Evolutionary conservation across 2,888 invertebrate genomes (phyloP).

Genomic region (Abrostola triplasia): DNA sequence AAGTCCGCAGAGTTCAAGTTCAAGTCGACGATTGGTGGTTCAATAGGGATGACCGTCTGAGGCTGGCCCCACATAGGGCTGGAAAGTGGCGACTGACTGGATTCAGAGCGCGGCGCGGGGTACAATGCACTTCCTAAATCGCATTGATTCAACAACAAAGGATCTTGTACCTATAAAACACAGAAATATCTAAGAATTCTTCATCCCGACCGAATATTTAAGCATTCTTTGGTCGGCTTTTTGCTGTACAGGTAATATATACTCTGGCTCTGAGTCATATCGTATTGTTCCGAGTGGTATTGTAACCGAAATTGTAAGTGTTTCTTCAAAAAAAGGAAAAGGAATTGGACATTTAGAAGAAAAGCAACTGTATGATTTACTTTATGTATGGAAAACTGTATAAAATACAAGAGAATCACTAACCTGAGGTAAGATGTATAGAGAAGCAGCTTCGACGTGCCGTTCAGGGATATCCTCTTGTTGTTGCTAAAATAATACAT

Average conservation of each 20-base stretch:
- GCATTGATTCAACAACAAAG: conserved; percentile 54
- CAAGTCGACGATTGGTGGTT: conserved; percentile 64
- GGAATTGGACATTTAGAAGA: too few species aligned
- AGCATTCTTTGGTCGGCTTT: too few species aligned
- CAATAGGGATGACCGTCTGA: conserved; percentile 56
- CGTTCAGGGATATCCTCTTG: conserved; percentile 25
- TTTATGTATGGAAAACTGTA: too few species aligned
- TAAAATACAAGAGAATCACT: conserved; percentile 8
- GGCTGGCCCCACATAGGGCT: conserved; percentile 50
- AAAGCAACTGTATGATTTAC: too few species aligned
- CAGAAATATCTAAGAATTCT: not conserved
- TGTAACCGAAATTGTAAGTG: too few species aligned
- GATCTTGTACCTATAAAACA: conserved; percentile 36
- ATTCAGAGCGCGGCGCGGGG: conserved; percentile 38
- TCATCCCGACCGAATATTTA: too few species aligned
- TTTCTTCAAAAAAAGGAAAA: too few species aligned
- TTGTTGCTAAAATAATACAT: conserved; percentile 26
- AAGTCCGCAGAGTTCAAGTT: conserved; percentile 73
- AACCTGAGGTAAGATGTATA: conserved; percentile 43
- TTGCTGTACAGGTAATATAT: too few species aligned
- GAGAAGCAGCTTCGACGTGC: conserved; percentile 11
- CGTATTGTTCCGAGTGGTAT: too few species aligned
- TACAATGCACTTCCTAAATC: conserved; percentile 61
- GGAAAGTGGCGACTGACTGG: conserved; percentile 36
- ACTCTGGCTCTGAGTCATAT: too few species aligned